Percentiles rank a stretch among this genome's conserved stretches.
Evolutionary conservation across 2,113 vertebrate genomes (phyloP).

Genomic region (Heloderma charlesbogerti): DNA sequence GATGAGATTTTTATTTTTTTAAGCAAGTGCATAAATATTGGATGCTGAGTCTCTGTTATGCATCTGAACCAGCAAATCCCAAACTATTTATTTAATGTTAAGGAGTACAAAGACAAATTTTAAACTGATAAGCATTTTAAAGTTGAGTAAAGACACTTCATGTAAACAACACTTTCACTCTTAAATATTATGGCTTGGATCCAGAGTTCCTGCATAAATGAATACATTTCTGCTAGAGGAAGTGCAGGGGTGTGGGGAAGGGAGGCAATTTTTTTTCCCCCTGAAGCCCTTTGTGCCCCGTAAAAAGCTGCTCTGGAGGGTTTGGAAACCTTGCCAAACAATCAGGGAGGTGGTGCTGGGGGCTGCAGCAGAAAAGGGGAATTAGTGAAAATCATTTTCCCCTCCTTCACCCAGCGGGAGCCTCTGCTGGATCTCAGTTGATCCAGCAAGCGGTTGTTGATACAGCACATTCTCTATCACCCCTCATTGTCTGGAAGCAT

Average conservation of each 20-base stretch:
- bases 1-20: neutral
- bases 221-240: neutral
- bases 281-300: neutral
- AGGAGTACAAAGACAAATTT: neutral
- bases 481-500: too few relatives aligned
- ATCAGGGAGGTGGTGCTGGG: too few relatives aligned
- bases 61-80: neutral
- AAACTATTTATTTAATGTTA: slow-evolving; percentile 6
- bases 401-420: neutral
- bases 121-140: neutral
- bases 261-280: neutral
- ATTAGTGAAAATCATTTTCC: neutral
- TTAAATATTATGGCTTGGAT: neutral
- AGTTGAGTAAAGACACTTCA: neutral
- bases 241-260: neutral
- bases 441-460: too few relatives aligned
- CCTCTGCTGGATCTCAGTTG: neutral
- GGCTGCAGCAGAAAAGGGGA: neutral
- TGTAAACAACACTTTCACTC: neutral
- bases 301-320: neutral
- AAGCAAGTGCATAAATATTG: neutral
- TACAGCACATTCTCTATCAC: too few relatives aligned
- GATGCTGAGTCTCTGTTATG: neutral
- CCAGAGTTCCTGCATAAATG: neutral
- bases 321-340: neutral